Conservation (phyloP, 2,113 vertebrate genomes). For the Chinchilla lanigera region DNA sequence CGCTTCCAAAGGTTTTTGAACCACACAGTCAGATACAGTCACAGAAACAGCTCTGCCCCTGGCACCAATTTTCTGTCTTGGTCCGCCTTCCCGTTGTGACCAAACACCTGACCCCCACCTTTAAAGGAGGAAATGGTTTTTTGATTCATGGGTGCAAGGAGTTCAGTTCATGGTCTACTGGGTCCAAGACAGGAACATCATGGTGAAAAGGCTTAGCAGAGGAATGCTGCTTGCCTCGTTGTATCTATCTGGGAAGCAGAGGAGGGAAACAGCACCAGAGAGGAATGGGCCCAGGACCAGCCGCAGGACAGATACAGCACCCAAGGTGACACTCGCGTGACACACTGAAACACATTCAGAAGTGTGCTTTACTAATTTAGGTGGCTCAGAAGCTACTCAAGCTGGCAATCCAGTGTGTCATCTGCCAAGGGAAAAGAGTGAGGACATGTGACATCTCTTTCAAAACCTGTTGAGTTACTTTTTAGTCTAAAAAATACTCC, state of each 20-base stretch:
- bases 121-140: neutral
- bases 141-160: neutral
- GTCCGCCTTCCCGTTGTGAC: neutral
- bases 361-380: neutral
- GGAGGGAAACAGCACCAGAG: neutral
- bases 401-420: neutral
- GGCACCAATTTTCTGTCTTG: neutral
- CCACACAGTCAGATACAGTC: neutral
- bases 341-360: neutral
- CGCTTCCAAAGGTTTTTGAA: neutral
- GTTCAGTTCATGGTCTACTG: neutral
- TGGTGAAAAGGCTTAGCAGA: neutral
- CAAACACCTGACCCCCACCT: neutral
- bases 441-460: neutral
- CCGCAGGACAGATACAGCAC: too few relatives aligned
- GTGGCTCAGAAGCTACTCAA: neutral
- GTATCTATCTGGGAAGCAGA: neutral
- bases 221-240: neutral
- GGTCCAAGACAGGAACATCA: neutral
- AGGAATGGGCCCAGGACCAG: neutral
- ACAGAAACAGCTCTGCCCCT: neutral
- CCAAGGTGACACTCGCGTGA: neutral
- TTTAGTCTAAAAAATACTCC: neutral
- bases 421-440: neutral
- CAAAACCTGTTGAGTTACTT: neutral